Evolutionary conservation across 2,113 vertebrate species (phyloP).

Genomic region (Misgurnus mizolepis): DNA sequence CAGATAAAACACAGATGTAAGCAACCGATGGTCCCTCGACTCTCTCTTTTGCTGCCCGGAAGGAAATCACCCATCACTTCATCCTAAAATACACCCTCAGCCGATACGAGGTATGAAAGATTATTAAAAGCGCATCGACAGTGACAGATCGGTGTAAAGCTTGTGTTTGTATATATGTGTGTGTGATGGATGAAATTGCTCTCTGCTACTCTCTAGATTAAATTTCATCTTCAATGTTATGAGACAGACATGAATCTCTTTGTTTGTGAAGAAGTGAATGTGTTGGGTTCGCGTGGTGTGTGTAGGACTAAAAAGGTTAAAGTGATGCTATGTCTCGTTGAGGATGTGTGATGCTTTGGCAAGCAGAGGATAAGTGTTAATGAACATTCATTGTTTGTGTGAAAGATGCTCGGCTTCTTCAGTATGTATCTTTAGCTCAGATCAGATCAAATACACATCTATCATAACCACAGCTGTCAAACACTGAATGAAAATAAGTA

Average conservation of each 20-base stretch:
- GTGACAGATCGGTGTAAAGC: constrained; percentile 35
- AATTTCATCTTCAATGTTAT: constrained; percentile 1
- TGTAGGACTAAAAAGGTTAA: constrained; percentile 28
- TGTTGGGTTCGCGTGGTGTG: neutral
- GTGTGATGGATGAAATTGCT: constrained; percentile 27
- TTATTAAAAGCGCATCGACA: constrained; percentile 51
- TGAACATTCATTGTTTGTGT: constrained; percentile 47
- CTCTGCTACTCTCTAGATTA: neutral
- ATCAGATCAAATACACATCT: constrained; percentile 50
- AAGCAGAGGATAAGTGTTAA: constrained; percentile 56
- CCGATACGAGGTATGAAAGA: constrained; percentile 43
- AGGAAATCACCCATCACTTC: constrained; percentile 52
- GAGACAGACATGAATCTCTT: constrained; percentile 22
- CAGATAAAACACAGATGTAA: constrained; percentile 48
- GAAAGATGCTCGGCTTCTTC: constrained; percentile 37
- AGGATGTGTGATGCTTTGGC: constrained; percentile 52
- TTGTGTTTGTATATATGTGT: constrained; percentile 5
- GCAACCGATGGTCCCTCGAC: neutral
- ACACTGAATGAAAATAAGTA: neutral
- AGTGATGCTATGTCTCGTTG: constrained; percentile 53
- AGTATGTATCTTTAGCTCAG: constrained; percentile 49
- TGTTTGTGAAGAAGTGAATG: constrained; percentile 8
- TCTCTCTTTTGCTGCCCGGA: constrained; percentile 22
- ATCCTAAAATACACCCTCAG: constrained; percentile 50
- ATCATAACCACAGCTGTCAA: constrained; percentile 42